Conservation (phyloP, 2,888 invertebrate species). For the Aleiodes leptofemur region DNA sequence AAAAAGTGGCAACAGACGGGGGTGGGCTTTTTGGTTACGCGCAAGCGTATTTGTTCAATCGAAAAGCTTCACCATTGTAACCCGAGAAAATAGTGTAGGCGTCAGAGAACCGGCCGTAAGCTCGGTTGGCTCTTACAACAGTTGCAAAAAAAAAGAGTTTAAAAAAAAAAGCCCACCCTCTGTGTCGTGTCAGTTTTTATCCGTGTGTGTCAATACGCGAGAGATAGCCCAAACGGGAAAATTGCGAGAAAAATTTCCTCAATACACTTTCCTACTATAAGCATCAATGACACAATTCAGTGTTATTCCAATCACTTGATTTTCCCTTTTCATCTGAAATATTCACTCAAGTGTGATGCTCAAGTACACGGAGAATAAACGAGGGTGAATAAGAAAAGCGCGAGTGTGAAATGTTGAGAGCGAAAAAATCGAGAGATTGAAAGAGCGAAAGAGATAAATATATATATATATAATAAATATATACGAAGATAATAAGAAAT, state of each 20-base stretch:
- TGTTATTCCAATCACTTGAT: too few relatives aligned
- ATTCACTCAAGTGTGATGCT: too few relatives aligned
- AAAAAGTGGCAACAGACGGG: too few relatives aligned
- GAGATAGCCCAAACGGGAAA: neutral
- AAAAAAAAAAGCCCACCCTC: neutral
- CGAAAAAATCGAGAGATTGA: conserved; percentile 12
- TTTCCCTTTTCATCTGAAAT: too few relatives aligned
- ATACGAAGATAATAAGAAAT: conserved; percentile 12
- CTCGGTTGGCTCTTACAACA: conserved; percentile 47
- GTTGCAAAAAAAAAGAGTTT: neutral
- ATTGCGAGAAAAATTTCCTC: too few relatives aligned
- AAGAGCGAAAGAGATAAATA: conserved; percentile 4
- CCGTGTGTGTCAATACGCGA: neutral
- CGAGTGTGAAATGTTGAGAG: conserved; percentile 37
- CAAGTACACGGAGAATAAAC: neutral
- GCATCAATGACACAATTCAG: too few relatives aligned
- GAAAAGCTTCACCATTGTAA: conserved; percentile 60
- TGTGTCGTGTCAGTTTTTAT: neutral
- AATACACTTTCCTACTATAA: too few relatives aligned
- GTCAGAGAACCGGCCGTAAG: conserved; percentile 59
- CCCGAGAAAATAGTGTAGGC: conserved; percentile 59
- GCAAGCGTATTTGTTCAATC: conserved; percentile 59
- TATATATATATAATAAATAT: conserved; percentile 10
- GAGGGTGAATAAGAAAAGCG: neutral
- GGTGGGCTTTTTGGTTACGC: conserved; percentile 43